phyloP scores from a whole-genome alignment of 2,888 invertebrate species.

The Nymphalis urticae region DNA sequence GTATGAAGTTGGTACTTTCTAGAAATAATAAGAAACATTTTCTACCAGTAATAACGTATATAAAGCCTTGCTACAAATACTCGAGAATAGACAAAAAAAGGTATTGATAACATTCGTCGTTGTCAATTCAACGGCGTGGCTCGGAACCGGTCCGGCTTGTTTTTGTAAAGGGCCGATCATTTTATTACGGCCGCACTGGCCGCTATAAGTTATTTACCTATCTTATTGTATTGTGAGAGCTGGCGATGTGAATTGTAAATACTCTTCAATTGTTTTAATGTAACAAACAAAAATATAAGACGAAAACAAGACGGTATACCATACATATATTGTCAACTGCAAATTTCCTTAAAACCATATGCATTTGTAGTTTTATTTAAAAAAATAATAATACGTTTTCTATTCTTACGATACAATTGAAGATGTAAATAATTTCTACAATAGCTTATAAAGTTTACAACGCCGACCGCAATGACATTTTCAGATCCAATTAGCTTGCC shows the following conservation, averaged over 20 bases:
- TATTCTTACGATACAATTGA: no score
- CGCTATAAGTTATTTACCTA: slow-evolving; percentile 59
- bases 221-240: slow-evolving; percentile 61
- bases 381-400: no score
- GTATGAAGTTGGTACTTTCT: no score
- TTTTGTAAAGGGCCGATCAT: slow-evolving; percentile 75
- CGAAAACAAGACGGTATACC: no score
- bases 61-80: neutral
- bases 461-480: slow-evolving; percentile 12
- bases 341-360: no score
- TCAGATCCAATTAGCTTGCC: slow-evolving; percentile 20
- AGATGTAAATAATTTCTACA: no score
- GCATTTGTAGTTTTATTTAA: no score
- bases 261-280: slow-evolving; percentile 11
- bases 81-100: slow-evolving; percentile 1
- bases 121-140: slow-evolving; percentile 33
- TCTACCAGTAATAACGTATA: no score
- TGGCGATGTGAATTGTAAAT: slow-evolving; percentile 9
- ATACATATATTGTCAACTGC: no score
- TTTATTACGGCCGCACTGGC: slow-evolving; percentile 58
- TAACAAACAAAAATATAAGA: no score
- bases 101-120: slow-evolving; percentile 24
- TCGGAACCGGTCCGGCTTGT: slow-evolving; percentile 60
- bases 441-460: neutral
- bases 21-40: neutral